Percentiles rank a stretch among this genome's conserved stretches.
phyloP scores from a whole-genome alignment of 2,113 vertebrate species.

The Athene cunicularia region DNA sequence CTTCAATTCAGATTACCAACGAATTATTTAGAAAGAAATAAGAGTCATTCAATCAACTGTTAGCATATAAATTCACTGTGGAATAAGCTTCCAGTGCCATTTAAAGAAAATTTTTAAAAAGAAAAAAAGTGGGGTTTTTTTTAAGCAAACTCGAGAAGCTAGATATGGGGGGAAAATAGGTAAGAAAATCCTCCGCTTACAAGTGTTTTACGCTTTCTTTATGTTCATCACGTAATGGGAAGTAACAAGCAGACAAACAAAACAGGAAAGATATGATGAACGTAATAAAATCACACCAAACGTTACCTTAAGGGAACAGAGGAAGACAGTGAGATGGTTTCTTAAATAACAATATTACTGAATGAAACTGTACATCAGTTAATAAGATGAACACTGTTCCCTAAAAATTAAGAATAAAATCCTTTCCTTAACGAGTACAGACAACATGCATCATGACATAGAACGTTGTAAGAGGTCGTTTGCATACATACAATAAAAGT shows the following conservation, averaged over 20 bases:
- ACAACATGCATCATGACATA: not conserved
- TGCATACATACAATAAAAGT: not conserved
- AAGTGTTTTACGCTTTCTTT: not conserved
- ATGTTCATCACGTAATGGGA: not conserved
- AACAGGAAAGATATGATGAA: not conserved
- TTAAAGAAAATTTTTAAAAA: not conserved
- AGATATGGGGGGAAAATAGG: accelerated
- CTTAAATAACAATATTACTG: not conserved
- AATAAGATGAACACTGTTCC: not conserved
- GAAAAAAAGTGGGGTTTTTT: not conserved
- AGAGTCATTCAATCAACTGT: not conserved
- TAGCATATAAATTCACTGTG: not conserved
- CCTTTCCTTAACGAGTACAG: not conserved
- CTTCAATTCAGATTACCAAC: not conserved
- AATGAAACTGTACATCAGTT: not conserved
- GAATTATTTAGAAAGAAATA: not conserved
- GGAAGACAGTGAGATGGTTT: not conserved
- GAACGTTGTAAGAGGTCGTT: not conserved
- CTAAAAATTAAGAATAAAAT: not conserved
- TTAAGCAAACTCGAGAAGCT: not conserved
- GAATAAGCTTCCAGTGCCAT: not conserved
- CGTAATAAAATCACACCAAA: not conserved
- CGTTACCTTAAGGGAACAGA: not conserved
- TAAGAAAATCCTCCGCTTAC: not conserved
- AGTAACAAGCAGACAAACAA: not conserved